Conservation (phyloP, 2,797 vertebrate genomes). For the Martes flavigula region DNA sequence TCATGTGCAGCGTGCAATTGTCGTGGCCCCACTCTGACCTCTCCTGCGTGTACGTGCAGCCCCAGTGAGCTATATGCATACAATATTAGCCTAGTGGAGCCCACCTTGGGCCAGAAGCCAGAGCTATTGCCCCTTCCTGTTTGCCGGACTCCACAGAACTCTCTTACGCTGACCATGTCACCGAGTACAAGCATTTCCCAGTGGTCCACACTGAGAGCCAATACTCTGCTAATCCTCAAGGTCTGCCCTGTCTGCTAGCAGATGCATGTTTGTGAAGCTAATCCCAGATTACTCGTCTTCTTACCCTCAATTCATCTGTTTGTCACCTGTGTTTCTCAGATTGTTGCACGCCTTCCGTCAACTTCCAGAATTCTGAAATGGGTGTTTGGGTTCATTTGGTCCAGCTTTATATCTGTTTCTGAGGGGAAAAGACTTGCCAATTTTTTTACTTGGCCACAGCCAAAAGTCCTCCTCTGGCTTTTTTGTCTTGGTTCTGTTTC, state of each 20-base stretch:
- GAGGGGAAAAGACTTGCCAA: background rate
- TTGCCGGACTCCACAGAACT: background rate
- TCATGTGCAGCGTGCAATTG: accelerated
- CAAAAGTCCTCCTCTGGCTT: background rate
- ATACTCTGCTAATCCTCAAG: accelerated
- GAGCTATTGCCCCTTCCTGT: background rate
- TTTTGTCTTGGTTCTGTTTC: background rate
- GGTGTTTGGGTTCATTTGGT: background rate
- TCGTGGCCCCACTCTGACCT: background rate
- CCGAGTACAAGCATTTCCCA: no score
- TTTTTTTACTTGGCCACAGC: background rate
- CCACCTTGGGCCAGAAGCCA: background rate
- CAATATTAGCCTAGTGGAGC: no score
- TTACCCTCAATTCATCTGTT: background rate
- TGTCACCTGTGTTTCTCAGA: background rate
- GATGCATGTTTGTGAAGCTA: no score
- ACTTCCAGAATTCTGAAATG: background rate
- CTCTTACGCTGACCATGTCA: accelerated
- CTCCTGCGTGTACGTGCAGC: accelerated
- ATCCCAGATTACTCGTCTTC: background rate
- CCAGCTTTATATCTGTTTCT: background rate
- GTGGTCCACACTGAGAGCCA: accelerated
- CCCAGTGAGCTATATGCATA: accelerated
- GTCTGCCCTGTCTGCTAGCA: no score
- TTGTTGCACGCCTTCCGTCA: background rate